Percentiles rank a stretch among this genome's conserved stretches.
Evolutionary conservation across 2,797 vertebrate genomes (phyloP).

Genomic region (Coranthus polyacanthus): DNA sequence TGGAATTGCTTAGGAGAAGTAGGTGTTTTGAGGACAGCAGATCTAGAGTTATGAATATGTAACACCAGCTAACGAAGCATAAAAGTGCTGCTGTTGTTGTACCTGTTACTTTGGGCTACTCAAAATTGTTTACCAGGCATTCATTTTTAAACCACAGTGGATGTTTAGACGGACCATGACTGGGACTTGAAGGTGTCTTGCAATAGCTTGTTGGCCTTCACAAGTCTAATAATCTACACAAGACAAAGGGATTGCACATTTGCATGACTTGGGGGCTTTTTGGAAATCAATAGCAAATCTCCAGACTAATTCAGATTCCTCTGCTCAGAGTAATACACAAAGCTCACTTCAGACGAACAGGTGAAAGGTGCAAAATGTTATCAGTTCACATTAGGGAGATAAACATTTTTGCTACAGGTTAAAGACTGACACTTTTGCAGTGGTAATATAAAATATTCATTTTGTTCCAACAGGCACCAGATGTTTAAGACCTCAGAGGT

Average conservation of each 20-base stretch:
- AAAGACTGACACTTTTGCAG: constrained; percentile 30
- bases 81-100: no score
- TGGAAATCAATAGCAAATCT: constrained; percentile 16
- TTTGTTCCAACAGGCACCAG: constrained; percentile 35
- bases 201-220: neutral
- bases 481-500: constrained; percentile 38
- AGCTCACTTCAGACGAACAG: constrained; percentile 15
- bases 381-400: constrained; percentile 30
- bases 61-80: neutral
- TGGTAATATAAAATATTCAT: constrained; percentile 33
- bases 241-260: constrained; percentile 2
- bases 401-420: constrained; percentile 26
- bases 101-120: no score
- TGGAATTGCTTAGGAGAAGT: neutral
- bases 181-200: neutral
- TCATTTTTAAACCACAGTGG: neutral
- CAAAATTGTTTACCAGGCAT: no score
- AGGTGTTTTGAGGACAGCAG: constrained; percentile 1
- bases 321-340: constrained; percentile 3
- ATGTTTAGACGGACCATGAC: neutral
- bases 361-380: constrained; percentile 40
- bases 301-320: constrained; percentile 8
- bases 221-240: neutral
- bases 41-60: neutral
- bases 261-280: constrained; percentile 9